Evolutionary conservation across 2,888 invertebrate species (phyloP), one percentile per base, ranked within the genome.

Genomic region (Allygus modestus): DNA sequence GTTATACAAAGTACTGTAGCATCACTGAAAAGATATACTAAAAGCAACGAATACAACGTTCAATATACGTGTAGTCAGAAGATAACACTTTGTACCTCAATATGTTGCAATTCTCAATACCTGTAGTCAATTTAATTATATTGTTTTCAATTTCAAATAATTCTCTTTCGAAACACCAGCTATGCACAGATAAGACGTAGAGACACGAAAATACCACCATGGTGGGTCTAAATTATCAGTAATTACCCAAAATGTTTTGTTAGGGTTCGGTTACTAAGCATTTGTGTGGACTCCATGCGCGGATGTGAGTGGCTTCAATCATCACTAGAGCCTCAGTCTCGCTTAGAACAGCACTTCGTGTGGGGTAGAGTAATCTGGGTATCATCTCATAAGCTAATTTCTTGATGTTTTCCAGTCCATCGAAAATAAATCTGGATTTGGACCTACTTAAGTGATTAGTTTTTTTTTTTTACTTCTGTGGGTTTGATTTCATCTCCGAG

Each of bases 371-470:
- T 65, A 65, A 65, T 65, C 65, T 65, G 65, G 65, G 65, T 65
- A 65, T 65, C 65, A 65, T 65, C 65, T 65, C 65, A 1, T 65
- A 65, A 65, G 31, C 65, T 65, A 31, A 65, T 65, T 58, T 31
- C 65, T 28, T 65, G 28, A 65, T 65, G 65, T 65, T 65, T 65
- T 65, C 65, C 65, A 65, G 65, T 65, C 65, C 65, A 65, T 65
- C 65, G 65, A 65, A 65, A 65, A 65, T 17, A 65, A 65, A 65
- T 65, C 65, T 65, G 65, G 65, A 65, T 65, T 65, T 65, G 31
- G 31, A 28, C 31, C 23, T 65, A 26, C 65, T 65, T 31, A 65
- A 65, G 65, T 65, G 65, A 65, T 65, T 65, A 65, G 65, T 28
- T 65, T 65, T 65, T 65, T 65, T 54, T 11, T 9, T 1, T 20